Evolutionary conservation across 2,888 invertebrate genomes (phyloP).

Genomic region (Hypercompe scribonia): DNA sequence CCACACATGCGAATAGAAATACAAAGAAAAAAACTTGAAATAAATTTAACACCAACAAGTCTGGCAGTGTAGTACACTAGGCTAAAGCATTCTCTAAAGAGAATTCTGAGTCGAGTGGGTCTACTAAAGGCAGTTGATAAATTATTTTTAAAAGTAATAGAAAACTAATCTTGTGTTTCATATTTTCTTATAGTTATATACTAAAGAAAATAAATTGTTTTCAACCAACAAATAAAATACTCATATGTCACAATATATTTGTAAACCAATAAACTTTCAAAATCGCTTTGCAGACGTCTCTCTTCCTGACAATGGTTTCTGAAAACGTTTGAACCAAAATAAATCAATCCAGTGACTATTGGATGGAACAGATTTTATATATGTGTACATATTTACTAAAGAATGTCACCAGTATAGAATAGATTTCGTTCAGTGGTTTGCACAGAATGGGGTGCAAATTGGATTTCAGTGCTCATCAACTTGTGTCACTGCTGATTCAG

Average conservation of each 20-base stretch:
- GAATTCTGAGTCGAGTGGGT: no score
- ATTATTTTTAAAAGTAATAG: no score
- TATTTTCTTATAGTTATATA: not conserved
- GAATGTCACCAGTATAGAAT: conserved; percentile 15
- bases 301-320: conserved; percentile 5
- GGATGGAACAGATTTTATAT: conserved; percentile 11
- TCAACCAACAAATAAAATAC: not conserved
- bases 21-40: no score
- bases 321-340: conserved; percentile 8
- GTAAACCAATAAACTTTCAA: conserved; percentile 1
- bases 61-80: no score
- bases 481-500: conserved; percentile 30
- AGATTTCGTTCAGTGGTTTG: conserved; percentile 36
- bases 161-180: no score
- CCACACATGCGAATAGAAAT: no score
- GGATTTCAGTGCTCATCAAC: conserved; percentile 43
- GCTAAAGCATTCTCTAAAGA: no score
- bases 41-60: no score
- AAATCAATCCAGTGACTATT: conserved; percentile 17
- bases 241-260: not conserved
- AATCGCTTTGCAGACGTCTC: not conserved
- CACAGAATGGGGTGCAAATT: conserved; percentile 47
- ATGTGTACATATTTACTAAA: conserved; percentile 8
- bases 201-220: not conserved
- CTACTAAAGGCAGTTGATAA: no score